Conservation (phyloP, 2,113 vertebrate species). For the Platysteira castanea region DNA sequence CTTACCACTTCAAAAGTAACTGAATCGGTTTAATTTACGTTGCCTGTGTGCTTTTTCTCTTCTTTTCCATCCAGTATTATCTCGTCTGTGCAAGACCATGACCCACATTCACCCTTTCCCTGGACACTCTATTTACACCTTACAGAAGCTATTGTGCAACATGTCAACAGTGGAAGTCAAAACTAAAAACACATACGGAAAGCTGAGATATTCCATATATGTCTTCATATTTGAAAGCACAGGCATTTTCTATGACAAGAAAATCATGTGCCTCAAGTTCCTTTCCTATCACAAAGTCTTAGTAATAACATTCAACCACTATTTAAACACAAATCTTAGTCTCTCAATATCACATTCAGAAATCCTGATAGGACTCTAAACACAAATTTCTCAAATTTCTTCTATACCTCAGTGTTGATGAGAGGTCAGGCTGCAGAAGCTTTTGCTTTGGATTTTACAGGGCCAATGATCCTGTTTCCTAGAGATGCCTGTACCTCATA, state of each 20-base stretch:
- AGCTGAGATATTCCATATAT: background rate
- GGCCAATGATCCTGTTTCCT: background rate
- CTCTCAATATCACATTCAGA: background rate
- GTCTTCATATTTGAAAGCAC: background rate
- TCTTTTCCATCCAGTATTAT: background rate
- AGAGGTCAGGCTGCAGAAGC: background rate
- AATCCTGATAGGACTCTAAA: background rate
- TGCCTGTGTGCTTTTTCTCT: background rate
- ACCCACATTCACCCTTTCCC: background rate
- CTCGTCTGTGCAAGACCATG: background rate
- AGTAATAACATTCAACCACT: background rate
- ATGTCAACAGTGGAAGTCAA: background rate
- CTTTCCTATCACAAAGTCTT: background rate
- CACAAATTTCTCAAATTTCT: background rate
- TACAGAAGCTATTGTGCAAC: background rate
- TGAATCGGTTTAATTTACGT: conserved; percentile 20
- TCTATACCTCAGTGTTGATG: background rate
- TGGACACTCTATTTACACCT: background rate
- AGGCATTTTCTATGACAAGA: background rate
- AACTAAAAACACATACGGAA: background rate
- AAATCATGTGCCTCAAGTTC: background rate
- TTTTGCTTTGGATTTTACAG: background rate
- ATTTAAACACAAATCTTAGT: background rate
- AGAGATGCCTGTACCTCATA: background rate
- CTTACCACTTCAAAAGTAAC: conserved; percentile 71